Percentiles rank a stretch among this genome's conserved stretches.
Conservation (phyloP, 2,113 vertebrate species). For the Sigmodon hispidus region DNA sequence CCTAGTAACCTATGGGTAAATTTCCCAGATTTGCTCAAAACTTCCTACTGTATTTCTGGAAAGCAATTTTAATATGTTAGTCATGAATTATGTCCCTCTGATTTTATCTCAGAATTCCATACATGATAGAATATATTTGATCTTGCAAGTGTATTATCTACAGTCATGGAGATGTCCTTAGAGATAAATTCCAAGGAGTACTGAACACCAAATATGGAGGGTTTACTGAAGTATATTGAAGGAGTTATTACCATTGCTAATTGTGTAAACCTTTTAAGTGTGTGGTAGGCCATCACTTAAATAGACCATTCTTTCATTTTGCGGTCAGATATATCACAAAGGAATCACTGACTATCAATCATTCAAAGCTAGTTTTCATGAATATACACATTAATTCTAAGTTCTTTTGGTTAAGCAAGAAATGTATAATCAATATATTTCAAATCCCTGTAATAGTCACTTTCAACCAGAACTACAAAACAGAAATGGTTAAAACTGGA, state of each 20-base stretch:
- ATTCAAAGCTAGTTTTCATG: conserved; percentile 55
- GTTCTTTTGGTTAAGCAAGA: conserved; percentile 50
- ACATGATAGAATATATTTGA: not conserved
- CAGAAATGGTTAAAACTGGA: conserved; percentile 59
- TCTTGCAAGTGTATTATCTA: not conserved
- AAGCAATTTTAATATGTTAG: not conserved
- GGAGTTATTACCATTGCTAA: conserved; percentile 65
- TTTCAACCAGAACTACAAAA: conserved; percentile 62
- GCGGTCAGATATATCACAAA: conserved; percentile 67
- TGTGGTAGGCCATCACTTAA: conserved; percentile 42
- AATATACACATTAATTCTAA: conserved; percentile 68
- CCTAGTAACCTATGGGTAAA: not conserved
- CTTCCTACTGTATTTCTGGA: not conserved
- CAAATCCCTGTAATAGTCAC: conserved; percentile 49
- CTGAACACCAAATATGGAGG: conserved; percentile 4
- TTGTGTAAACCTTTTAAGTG: conserved; percentile 55
- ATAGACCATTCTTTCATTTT: conserved; percentile 59
- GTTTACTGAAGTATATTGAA: conserved; percentile 22
- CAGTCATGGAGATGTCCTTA: not conserved
- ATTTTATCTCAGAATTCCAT: not conserved
- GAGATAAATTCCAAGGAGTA: conserved; percentile 47
- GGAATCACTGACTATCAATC: conserved; percentile 54
- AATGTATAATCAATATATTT: conserved; percentile 69
- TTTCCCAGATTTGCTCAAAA: not conserved
- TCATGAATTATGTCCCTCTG: not conserved